phyloP scores from a whole-genome alignment of 2,113 vertebrate genomes.

The Rhinolophus sinicus region DNA sequence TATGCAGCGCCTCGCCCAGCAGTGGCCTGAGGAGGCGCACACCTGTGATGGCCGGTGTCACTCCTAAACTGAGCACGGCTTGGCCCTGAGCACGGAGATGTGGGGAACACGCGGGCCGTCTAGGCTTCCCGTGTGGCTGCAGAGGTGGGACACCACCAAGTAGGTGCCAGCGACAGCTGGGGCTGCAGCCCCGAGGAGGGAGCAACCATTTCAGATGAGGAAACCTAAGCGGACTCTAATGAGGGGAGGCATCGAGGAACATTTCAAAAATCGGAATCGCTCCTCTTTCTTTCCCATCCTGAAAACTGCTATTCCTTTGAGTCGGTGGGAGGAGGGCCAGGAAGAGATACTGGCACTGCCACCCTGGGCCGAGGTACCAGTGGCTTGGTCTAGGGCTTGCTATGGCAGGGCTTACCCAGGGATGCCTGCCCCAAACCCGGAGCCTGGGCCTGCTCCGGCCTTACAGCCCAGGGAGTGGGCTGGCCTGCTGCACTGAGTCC shows the following conservation, averaged over 20 bases:
- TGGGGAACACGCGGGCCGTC: no score
- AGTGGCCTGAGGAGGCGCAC: background rate
- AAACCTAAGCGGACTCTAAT: background rate
- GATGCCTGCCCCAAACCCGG: background rate
- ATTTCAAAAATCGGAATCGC: background rate
- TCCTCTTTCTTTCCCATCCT: background rate
- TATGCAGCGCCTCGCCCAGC: background rate
- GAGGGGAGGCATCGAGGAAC: background rate
- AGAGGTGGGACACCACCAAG: background rate
- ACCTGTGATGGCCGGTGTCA: background rate
- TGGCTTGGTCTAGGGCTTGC: background rate
- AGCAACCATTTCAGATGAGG: background rate
- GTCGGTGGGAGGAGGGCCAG: background rate
- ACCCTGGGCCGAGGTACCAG: background rate
- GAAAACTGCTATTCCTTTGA: background rate
- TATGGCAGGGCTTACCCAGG: background rate
- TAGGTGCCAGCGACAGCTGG: background rate
- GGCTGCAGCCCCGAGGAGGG: background rate
- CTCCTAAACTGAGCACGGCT: background rate
- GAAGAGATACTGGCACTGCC: background rate
- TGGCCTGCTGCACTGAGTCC: background rate
- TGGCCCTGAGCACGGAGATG: background rate
- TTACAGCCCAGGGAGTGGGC: background rate
- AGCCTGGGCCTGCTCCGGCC: background rate
- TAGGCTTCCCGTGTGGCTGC: background rate